A percentile compares a stretch with the other conserved stretches of the same genome.
phyloP scores from a whole-genome alignment of 64 coral and sea anemone species.

The Montipora efflorescens region DNA sequence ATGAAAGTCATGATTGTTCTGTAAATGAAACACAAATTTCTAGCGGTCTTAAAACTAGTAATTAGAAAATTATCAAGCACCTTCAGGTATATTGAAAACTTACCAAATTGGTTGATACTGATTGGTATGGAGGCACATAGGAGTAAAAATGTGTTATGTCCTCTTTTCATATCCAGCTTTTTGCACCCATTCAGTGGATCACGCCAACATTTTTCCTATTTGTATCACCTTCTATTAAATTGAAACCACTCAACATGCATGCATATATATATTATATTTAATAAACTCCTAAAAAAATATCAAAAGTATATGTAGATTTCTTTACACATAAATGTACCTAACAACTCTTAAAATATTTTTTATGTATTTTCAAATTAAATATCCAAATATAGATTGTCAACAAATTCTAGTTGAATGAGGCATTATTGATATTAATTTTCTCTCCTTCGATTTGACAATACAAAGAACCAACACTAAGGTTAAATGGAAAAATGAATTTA shows the following conservation, averaged over 20 bases:
- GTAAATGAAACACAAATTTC: background rate
- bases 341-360: too few relatives aligned
- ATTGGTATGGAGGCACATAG: background rate
- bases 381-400: too few relatives aligned
- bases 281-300: background rate
- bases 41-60: background rate
- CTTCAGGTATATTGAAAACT: background rate
- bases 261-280: background rate
- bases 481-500: too few relatives aligned
- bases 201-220: background rate
- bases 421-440: too few relatives aligned
- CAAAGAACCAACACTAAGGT: too few relatives aligned
- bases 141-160: background rate
- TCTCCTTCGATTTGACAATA: too few relatives aligned
- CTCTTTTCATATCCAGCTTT: background rate
- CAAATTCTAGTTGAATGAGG: too few relatives aligned
- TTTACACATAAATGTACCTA: too few relatives aligned
- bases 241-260: background rate
- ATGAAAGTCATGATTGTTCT: background rate
- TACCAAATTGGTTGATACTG: background rate
- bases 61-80: background rate
- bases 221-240: background rate
- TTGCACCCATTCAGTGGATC: constrained; percentile 2
- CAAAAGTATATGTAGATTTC: background rate
- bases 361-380: too few relatives aligned